A percentile compares a stretch with the other conserved stretches of the same genome.
phyloP scores from a whole-genome alignment of 2,797 vertebrate genomes.

The Tapirus indicus region DNA sequence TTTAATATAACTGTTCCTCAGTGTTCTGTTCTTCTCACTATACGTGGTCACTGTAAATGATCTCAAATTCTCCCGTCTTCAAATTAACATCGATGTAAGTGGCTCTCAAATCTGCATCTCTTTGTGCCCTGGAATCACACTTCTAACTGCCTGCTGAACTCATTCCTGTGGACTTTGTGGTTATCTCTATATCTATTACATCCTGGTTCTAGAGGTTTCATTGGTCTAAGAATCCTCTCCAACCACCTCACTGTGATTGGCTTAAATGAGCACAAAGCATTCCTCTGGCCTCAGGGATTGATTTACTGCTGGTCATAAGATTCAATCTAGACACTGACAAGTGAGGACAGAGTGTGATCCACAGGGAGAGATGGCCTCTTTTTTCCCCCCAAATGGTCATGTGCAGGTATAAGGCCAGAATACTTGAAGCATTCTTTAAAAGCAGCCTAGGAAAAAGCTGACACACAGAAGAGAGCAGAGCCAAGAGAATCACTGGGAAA shows the following conservation, averaged over 20 bases:
- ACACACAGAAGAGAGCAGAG: not conserved
- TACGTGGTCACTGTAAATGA: not conserved
- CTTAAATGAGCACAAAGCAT: constrained; percentile 31
- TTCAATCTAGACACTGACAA: not conserved
- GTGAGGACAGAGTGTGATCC: not conserved
- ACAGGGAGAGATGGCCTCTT: not conserved
- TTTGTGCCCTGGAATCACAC: constrained; percentile 13
- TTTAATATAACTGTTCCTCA: not conserved
- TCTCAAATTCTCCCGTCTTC: constrained; percentile 6
- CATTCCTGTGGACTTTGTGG: not conserved
- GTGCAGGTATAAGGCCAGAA: not conserved
- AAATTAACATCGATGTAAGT: not conserved
- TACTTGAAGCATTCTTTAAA: not conserved
- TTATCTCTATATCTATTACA: not conserved
- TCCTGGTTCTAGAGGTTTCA: not conserved
- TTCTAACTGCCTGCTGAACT: not conserved
- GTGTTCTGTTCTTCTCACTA: not conserved
- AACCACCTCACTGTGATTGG: not conserved
- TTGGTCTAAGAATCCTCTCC: not conserved
- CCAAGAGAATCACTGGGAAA: not conserved
- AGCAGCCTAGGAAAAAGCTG: not conserved
- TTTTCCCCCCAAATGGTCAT: not conserved
- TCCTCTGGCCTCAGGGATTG: not conserved
- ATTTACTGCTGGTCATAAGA: not conserved
- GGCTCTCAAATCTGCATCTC: not conserved